Percentiles rank a stretch among this genome's conserved stretches.
phyloP scores from a whole-genome alignment of 2,113 vertebrate genomes.

The Hippocampus zosterae region DNA sequence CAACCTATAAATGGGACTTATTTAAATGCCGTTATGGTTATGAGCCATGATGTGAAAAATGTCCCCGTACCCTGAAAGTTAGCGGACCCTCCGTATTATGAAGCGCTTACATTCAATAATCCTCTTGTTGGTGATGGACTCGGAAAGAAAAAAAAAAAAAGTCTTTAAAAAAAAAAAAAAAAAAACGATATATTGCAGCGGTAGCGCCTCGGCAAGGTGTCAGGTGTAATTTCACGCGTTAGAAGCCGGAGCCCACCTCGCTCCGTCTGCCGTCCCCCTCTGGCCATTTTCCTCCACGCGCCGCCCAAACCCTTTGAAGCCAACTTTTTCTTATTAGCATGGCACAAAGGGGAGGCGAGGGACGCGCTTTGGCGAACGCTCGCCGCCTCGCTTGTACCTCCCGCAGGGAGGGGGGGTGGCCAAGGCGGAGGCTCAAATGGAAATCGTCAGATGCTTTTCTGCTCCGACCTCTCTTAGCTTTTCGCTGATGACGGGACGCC shows the following conservation, averaged over 20 bases:
- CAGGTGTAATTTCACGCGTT: slow-evolving; percentile 84
- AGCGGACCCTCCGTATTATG: not conserved
- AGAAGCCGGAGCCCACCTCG: slow-evolving; percentile 43
- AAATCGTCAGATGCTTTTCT: slow-evolving; percentile 51
- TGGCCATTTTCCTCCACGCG: slow-evolving; percentile 53
- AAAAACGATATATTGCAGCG: not conserved
- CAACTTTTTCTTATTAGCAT: slow-evolving; percentile 79
- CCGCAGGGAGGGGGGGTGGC: slow-evolving; percentile 29
- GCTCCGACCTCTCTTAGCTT: slow-evolving; percentile 34
- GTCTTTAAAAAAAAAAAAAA: too few relatives aligned
- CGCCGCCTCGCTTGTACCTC: slow-evolving; percentile 49
- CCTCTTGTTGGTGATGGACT: slow-evolving; percentile 16
- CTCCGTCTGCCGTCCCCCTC: slow-evolving; percentile 51
- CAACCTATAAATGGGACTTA: too few relatives aligned
- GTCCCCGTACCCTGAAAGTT: not conserved
- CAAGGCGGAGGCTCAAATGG: slow-evolving; percentile 46
- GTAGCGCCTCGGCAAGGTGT: slow-evolving; percentile 38
- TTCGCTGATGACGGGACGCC: slow-evolving; percentile 32
- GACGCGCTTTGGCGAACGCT: slow-evolving; percentile 63
- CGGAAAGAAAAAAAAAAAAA: slow-evolving; percentile 7
- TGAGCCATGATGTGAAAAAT: not conserved
- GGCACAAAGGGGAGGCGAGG: slow-evolving; percentile 65
- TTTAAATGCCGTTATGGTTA: not conserved
- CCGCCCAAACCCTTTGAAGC: slow-evolving; percentile 74
- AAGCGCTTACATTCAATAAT: not conserved